These are phyloP conservation scores for Sicus ferrugineus DNA, from an alignment of 2,888 invertebrate genomes.

Conservation along the genomic window DNA sequence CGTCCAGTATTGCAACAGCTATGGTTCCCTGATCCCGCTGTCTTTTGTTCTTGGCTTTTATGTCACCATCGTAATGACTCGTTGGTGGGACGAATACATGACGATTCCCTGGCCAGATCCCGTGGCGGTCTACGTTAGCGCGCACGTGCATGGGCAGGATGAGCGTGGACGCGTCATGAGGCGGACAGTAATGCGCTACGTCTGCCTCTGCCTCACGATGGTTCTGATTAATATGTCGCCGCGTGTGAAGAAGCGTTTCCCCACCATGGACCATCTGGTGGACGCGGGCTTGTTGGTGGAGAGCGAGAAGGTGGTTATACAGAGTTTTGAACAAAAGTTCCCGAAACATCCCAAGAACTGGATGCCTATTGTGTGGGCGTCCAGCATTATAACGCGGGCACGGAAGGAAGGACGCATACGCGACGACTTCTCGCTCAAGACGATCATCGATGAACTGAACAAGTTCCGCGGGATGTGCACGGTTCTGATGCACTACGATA, in stretches of 20 bases:
- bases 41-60: conserved; percentile 94
- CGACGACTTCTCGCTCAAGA: conserved; percentile 91
- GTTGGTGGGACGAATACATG: conserved; percentile 90
- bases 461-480: conserved; percentile 81
- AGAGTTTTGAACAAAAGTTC: conserved; percentile 78
- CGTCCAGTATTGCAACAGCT: conserved; percentile 81
- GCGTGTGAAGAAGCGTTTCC: conserved; percentile 86
- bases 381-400: conserved; percentile 85
- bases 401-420: conserved; percentile 86
- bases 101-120: conserved; percentile 86
- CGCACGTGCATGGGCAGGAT: conserved; percentile 82
- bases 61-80: conserved; percentile 86
- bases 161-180: conserved; percentile 83
- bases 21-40: conserved; percentile 84
- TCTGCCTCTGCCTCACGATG: conserved; percentile 83
- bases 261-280: conserved; percentile 81
- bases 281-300: conserved; percentile 82
- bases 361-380: conserved; percentile 90
- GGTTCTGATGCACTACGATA: conserved; percentile 77
- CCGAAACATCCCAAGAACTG: conserved; percentile 87
- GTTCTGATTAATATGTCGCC: conserved; percentile 86
- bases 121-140: conserved; percentile 81
- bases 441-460: conserved; percentile 85
- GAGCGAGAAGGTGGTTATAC: conserved; percentile 80
- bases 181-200: conserved; percentile 81